phyloP scores from a whole-genome alignment of 1,140 invertebrate genomes.

The Drosophila melanica region DNA sequence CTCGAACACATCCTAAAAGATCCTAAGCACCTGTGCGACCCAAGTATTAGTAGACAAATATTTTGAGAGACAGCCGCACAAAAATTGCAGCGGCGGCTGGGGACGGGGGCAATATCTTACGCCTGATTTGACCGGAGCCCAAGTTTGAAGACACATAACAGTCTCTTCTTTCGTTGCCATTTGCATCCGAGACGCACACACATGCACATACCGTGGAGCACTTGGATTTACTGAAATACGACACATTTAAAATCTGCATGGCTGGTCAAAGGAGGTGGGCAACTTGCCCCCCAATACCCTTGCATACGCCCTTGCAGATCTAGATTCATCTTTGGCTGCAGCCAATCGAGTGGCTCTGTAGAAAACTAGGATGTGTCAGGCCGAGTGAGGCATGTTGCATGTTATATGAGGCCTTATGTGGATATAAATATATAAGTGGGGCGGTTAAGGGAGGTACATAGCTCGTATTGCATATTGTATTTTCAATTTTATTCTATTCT shows the following conservation, averaged over 20 bases:
- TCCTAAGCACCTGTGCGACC: conserved; percentile 15
- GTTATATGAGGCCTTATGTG: conserved; percentile 54
- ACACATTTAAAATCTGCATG: conserved; percentile 74
- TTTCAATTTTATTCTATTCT: conserved; percentile 66
- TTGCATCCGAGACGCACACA: conserved; percentile 34
- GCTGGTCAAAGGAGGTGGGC: conserved; percentile 66
- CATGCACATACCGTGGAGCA: conserved; percentile 16
- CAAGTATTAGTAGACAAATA: conserved; percentile 40
- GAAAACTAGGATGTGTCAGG: conserved; percentile 38
- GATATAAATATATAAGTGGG: conserved; percentile 22
- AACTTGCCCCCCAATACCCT: conserved; percentile 1
- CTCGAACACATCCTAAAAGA: conserved; percentile 7
- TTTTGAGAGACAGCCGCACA: conserved; percentile 42
- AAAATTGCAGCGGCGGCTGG: conserved; percentile 38
- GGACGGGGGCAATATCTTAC: conserved; percentile 53
- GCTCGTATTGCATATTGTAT: conserved; percentile 47
- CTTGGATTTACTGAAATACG: conserved; percentile 58
- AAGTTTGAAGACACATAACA: conserved; percentile 29
- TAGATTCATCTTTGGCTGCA: conserved; percentile 31
- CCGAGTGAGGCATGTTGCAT: conserved; percentile 40
- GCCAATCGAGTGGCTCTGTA: conserved; percentile 69
- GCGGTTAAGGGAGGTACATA: not conserved
- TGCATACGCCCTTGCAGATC: not conserved
- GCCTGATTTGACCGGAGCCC: conserved; percentile 65
- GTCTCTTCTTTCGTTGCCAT: conserved; percentile 54